A percentile compares a stretch with the other conserved stretches of the same genome.
Evolutionary conservation across 2,113 vertebrate genomes (phyloP).

Genomic region (Seriola dumerili): DNA sequence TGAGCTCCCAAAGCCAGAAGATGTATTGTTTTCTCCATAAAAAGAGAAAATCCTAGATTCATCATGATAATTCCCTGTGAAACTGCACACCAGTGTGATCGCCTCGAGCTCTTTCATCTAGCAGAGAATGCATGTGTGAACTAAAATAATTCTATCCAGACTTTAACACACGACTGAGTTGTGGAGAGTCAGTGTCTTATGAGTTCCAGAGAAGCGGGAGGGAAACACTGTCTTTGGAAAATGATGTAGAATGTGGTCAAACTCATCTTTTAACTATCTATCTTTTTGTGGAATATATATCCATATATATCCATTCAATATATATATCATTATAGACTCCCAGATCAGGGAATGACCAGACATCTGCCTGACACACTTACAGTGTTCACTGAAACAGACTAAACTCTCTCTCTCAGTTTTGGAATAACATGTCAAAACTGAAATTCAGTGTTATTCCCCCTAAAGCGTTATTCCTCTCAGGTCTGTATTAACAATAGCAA

Average conservation of each 20-base stretch:
- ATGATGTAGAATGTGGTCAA: not conserved
- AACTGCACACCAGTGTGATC: not conserved
- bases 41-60: not conserved
- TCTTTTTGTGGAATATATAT: not conserved
- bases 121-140: not conserved
- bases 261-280: not conserved
- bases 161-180: not conserved
- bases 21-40: not conserved
- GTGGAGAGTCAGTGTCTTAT: not conserved
- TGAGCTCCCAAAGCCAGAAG: not conserved
- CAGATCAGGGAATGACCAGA: constrained; percentile 1
- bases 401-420: constrained; percentile 16
- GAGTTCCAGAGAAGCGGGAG: not conserved
- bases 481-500: not conserved
- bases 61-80: not conserved
- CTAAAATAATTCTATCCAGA: not conserved
- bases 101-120: not conserved
- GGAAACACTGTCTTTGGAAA: not conserved
- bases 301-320: too few species aligned
- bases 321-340: not conserved
- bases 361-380: constrained; percentile 9
- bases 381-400: constrained; percentile 36
- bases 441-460: not conserved
- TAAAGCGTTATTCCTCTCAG: constrained; percentile 6
- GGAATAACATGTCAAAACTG: constrained; percentile 48